phyloP scores from a whole-genome alignment of 2,797 vertebrate species.

The Thalassophryne amazonica region DNA sequence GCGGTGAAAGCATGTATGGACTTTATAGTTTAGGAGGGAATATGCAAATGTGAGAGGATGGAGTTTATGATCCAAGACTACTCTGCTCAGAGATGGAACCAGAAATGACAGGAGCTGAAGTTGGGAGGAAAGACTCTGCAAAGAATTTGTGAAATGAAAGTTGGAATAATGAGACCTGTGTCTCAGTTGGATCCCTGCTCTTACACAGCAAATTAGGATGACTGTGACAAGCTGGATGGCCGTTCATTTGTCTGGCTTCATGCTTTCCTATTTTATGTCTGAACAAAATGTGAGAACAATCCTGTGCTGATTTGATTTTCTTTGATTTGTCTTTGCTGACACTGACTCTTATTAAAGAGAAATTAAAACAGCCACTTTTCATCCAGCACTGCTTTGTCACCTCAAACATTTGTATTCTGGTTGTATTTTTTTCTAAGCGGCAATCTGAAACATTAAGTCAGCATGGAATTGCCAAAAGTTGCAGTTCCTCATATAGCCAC shows the following conservation, averaged over 20 bases:
- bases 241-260: conserved; percentile 8
- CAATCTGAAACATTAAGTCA: no score
- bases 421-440: no score
- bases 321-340: conserved; percentile 11
- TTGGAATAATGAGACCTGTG: conserved; percentile 63
- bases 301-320: conserved; percentile 4
- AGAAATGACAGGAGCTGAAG: conserved; percentile 56
- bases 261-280: conserved; percentile 23
- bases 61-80: conserved; percentile 74
- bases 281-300: conserved; percentile 17
- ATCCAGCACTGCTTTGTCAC: no score
- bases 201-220: conserved; percentile 56
- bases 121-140: conserved; percentile 35
- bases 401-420: no score
- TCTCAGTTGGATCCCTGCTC: conserved; percentile 32
- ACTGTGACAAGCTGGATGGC: conserved; percentile 27
- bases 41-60: conserved; percentile 67
- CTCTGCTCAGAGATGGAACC: conserved; percentile 49
- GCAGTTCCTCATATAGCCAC: no score
- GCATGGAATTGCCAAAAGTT: no score
- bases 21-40: conserved; percentile 28
- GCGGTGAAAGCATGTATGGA: conserved; percentile 21
- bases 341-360: conserved; percentile 1
- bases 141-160: conserved; percentile 64
- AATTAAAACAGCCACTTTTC: not conserved